phyloP scores from a whole-genome alignment of 2,888 invertebrate species.

The Lissonota sp. region DNA sequence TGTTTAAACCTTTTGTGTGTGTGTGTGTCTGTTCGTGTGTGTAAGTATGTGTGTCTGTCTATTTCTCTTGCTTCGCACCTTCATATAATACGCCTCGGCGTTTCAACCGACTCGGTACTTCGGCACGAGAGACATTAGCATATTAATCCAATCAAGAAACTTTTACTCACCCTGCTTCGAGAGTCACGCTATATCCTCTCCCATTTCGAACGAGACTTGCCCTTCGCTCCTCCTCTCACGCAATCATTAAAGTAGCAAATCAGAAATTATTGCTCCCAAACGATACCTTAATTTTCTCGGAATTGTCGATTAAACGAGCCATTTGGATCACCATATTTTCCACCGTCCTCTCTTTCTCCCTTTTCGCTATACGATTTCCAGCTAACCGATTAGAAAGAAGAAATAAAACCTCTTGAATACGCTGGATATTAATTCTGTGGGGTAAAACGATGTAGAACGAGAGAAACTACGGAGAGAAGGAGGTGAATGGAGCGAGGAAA shows the following conservation, averaged over 20 bases:
- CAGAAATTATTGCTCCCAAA: slow-evolving; percentile 60
- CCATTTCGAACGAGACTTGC: slow-evolving; percentile 28
- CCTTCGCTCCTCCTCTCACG: not conserved
- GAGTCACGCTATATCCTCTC: slow-evolving; percentile 1
- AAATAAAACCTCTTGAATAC: slow-evolving; percentile 15
- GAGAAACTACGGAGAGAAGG: slow-evolving; percentile 7
- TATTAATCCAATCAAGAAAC: slow-evolving; percentile 64
- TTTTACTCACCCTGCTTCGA: slow-evolving; percentile 18
- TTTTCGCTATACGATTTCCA: not conserved
- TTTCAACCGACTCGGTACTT: not conserved
- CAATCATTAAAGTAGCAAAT: slow-evolving; percentile 54
- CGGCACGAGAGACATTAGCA: slow-evolving; percentile 53
- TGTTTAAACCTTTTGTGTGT: slow-evolving; percentile 14
- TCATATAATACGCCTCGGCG: not conserved
- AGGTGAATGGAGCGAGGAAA: not conserved
- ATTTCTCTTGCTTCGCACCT: not conserved
- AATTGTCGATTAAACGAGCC: slow-evolving; percentile 61
- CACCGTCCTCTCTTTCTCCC: not conserved
- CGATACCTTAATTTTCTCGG: slow-evolving; percentile 59
- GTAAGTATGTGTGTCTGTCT: not conserved
- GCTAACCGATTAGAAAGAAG: not conserved
- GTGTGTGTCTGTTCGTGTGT: not conserved
- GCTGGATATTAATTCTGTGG: slow-evolving; percentile 19
- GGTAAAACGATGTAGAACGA: not conserved
- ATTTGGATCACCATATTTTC: slow-evolving; percentile 49